These are phyloP conservation scores for Oryzias woworae DNA, from an alignment of 2,113 vertebrate genomes.

Conservation along the genomic window DNA sequence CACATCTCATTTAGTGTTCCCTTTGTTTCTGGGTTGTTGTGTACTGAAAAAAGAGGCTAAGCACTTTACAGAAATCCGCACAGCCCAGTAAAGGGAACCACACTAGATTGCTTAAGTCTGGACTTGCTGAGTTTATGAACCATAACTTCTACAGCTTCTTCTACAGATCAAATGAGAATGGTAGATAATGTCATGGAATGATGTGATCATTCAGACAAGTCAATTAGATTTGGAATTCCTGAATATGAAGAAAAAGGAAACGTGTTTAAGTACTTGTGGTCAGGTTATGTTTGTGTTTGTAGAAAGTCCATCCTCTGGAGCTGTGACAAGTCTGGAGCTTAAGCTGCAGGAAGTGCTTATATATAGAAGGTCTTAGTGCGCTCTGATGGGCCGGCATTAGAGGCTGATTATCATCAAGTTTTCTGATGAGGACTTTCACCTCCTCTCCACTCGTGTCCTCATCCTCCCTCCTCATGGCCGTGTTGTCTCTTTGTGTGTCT, in stretches of 20 bases:
- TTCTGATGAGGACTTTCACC: conserved; percentile 15
- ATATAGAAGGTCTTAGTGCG: conserved; percentile 61
- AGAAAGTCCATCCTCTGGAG: conserved; percentile 52
- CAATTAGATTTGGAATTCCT: conserved; percentile 42
- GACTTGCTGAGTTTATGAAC: conserved; percentile 8
- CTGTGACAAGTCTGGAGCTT: conserved; percentile 66
- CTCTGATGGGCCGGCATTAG: conserved; percentile 36
- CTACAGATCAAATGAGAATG: conserved; percentile 16
- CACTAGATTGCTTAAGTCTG: conserved; percentile 31
- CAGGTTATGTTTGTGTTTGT: conserved; percentile 56
- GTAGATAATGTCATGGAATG: conserved; percentile 13
- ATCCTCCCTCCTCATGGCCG: conserved; percentile 7
- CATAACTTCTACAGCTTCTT: conserved; percentile 31
- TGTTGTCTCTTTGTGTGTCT: conserved; percentile 13
- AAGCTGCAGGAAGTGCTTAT: conserved; percentile 56
- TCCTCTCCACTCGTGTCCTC: conserved; percentile 18
- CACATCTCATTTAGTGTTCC: conserved; percentile 9
- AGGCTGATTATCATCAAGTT: conserved; percentile 54
- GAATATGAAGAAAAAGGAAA: conserved; percentile 49
- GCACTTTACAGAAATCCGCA: conserved; percentile 39
- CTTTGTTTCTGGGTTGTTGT: conserved; percentile 4
- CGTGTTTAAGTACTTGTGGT: conserved; percentile 26
- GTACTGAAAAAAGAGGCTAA: conserved; percentile 30
- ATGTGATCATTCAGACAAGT: conserved; percentile 16
- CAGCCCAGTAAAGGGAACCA: conserved; percentile 19